A percentile compares a stretch with the other conserved stretches of the same genome.
phyloP scores from a whole-genome alignment of 2,888 invertebrate genomes.

The Philonicus albiceps region DNA sequence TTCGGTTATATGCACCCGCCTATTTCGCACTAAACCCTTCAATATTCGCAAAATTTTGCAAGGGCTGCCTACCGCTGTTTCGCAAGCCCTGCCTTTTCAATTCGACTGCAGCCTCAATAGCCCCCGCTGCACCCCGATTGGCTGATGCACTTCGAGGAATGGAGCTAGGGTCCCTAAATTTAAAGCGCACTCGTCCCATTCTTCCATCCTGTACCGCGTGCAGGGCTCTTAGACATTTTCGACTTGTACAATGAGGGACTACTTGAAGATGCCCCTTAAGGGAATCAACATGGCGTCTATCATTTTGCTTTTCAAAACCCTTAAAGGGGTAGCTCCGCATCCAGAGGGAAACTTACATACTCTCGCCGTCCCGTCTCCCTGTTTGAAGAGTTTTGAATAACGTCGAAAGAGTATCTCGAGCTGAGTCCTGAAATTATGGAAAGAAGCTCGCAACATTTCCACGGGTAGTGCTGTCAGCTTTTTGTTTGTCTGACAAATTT shows the following conservation, averaged over 20 bases:
- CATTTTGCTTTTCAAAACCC: slow-evolving; percentile 1
- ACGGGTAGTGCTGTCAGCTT: neutral
- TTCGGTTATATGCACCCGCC: neutral
- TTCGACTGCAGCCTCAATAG: neutral
- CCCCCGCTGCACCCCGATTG: neutral
- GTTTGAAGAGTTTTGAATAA: slow-evolving; percentile 38
- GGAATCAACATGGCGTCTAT: slow-evolving; percentile 32
- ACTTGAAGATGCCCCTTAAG: slow-evolving; percentile 34
- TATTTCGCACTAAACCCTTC: neutral
- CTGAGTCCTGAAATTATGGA: neutral
- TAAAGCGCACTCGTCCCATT: slow-evolving; percentile 8
- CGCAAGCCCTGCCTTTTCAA: neutral
- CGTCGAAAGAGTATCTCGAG: neutral
- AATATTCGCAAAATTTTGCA: slow-evolving; percentile 5
- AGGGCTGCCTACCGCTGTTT: neutral
- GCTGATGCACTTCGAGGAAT: neutral
- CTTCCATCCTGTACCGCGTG: slow-evolving; percentile 7
- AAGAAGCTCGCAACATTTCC: neutral
- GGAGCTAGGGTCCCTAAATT: slow-evolving; percentile 23
- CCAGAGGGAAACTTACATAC: neutral
- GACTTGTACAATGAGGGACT: neutral
- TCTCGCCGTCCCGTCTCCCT: neutral
- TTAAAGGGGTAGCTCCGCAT: neutral
- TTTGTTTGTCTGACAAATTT: slow-evolving; percentile 23
- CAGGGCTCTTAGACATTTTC: slow-evolving; percentile 19